These are phyloP conservation scores for Holothuria scabra DNA, from an alignment of 53 echinoderm and acorn worm genomes.

Conservation along the genomic window DNA sequence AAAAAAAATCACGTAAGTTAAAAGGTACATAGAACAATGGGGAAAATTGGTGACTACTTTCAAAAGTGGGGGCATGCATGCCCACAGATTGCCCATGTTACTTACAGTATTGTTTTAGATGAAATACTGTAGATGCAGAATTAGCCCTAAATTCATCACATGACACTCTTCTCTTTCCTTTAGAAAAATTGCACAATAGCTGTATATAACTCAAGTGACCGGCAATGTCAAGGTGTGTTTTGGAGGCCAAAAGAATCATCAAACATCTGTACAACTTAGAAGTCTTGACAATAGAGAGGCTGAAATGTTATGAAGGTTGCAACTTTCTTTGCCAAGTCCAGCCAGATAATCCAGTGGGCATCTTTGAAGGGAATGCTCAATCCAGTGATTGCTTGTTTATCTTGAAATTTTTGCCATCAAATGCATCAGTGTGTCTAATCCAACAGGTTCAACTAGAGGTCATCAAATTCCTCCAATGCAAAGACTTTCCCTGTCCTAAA, in stretches of 20 bases:
- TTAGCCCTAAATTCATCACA: no score
- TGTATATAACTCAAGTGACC: background rate
- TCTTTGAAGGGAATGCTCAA: background rate
- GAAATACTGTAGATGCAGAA: no score
- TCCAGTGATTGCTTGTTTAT: constrained; percentile 53
- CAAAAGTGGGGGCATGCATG: no score
- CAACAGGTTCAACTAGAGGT: constrained; percentile 27
- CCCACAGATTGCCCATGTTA: no score
- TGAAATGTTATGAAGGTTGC: constrained; percentile 66
- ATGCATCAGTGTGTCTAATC: constrained; percentile 25
- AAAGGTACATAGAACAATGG: no score
- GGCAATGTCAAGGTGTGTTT: background rate
- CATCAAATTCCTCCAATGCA: constrained; percentile 48
- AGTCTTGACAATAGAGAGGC: constrained; percentile 37
- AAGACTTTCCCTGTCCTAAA: constrained; percentile 61
- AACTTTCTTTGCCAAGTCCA: constrained; percentile 57
- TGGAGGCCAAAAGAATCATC: background rate
- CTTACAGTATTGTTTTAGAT: no score
- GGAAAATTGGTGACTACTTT: no score
- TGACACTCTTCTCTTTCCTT: no score
- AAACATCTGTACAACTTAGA: constrained; percentile 7
- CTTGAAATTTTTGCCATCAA: constrained; percentile 52
- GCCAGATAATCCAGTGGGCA: no score
- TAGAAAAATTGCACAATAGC: no score
- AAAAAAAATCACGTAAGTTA: no score